Evolutionary conservation across 2,113 vertebrate species (phyloP).

Genomic region (Talpa occidentalis): DNA sequence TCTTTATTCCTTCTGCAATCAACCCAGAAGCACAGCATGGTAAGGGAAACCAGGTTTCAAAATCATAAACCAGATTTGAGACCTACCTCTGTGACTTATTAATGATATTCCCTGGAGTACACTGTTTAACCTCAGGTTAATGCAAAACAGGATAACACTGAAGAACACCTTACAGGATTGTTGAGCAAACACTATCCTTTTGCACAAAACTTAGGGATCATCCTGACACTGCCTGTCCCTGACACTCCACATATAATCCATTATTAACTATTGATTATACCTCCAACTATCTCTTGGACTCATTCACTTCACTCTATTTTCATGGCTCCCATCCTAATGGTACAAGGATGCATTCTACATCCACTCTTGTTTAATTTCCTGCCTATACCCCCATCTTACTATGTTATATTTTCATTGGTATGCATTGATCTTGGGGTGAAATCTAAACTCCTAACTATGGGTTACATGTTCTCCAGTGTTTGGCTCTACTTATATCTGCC

Average conservation of each 20-base stretch:
- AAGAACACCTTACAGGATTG: background rate
- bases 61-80: slow-evolving; percentile 10
- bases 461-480: background rate
- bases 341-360: background rate
- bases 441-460: background rate
- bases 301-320: background rate
- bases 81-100: background rate
- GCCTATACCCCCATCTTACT: background rate
- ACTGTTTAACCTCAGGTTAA: background rate
- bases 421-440: background rate
- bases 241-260: background rate
- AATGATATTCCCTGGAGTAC: background rate
- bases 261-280: background rate
- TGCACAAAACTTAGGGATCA: slow-evolving; percentile 5
- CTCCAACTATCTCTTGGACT: background rate
- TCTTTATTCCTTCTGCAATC: background rate
- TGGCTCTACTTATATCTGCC: background rate
- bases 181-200: background rate
- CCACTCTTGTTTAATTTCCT: background rate
- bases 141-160: background rate
- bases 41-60: slow-evolving; percentile 2
- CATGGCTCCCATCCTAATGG: background rate
- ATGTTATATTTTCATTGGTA: background rate
- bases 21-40: background rate
- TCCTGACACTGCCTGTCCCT: background rate